Conservation (phyloP, 2,113 vertebrate species). For the Geococcyx californianus region DNA sequence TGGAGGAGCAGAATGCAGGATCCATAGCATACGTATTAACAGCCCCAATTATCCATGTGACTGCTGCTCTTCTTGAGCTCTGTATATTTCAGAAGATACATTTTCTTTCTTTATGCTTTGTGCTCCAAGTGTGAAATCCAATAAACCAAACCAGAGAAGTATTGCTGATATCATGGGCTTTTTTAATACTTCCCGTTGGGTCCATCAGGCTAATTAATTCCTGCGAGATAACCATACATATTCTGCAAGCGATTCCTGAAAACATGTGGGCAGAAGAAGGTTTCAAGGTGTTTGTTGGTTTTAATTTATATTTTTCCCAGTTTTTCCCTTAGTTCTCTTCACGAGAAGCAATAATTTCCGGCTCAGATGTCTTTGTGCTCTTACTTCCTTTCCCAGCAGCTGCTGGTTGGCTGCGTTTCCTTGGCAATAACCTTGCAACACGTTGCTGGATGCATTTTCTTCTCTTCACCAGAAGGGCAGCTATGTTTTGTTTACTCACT, state of each 20-base stretch:
- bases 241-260: not conserved
- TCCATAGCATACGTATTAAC: not conserved
- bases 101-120: not conserved
- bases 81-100: not conserved
- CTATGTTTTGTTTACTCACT: not conserved
- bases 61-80: not conserved
- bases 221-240: not conserved
- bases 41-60: not conserved
- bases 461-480: not conserved
- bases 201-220: conserved; percentile 7
- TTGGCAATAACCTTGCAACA: not conserved
- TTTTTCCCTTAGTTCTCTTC: not conserved
- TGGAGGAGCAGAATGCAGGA: not conserved
- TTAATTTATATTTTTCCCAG: not conserved
- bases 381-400: not conserved
- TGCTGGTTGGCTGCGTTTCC: not conserved
- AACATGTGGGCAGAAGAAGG: not conserved
- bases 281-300: not conserved
- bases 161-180: not conserved
- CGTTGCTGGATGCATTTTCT: not conserved
- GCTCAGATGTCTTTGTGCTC: not conserved
- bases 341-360: not conserved
- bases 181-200: not conserved
- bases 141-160: not conserved
- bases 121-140: not conserved